Base-by-base conservation (phyloP, 2,113 vertebrate species). In the Cromileptes altivelis region DNA sequence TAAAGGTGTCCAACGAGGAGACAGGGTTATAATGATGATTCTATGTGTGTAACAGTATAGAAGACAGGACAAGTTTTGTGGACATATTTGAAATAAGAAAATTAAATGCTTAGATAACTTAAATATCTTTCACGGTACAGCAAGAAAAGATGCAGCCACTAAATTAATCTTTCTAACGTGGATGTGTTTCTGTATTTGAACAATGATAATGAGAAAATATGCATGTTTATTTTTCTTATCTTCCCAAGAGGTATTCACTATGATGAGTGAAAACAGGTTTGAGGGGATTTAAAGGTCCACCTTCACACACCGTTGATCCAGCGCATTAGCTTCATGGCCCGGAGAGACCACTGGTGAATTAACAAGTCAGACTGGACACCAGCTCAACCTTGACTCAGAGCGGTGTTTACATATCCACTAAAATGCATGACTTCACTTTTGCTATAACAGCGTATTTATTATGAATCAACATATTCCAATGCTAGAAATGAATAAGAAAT, bases 221-320 rank as follows among this genome's bases (percentile, higher is more conserved):
- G 12, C 60, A 18, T 72, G 61, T 86, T 75, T 73, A 63, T 15
- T 21, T 53, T 70, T 21, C 21, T 50, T 37, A 40, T 79, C n/a
- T 52, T 52, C 9, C 45, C 50, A 73, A 40, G 63, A 67, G 27
- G 30, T 33, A 23, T 71, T 73, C 62, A 60, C 15, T 50, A 30
- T 30, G 21, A 60, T 62, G 76, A 45, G 23, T 64, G 5, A 80
- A 80, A 72, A 77, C 62, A 52, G 60, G 86, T 84, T 82, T 53
- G 68, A 50, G 70, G 21, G 70, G 84, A 84, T 78, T 88, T 78
- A 74, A 69, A 82, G 30, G 65, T 77, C 72, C 17, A 45, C 69
- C 70, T 86, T 70, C 72, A 80, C 67, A 68, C 71, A 58, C 64
- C 25, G 18, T 6, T 91, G 82, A 62, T 60, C 73, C 64, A 62